phyloP scores from a whole-genome alignment of 2,797 vertebrate species.

The Phrynocephalus vlangalii region DNA sequence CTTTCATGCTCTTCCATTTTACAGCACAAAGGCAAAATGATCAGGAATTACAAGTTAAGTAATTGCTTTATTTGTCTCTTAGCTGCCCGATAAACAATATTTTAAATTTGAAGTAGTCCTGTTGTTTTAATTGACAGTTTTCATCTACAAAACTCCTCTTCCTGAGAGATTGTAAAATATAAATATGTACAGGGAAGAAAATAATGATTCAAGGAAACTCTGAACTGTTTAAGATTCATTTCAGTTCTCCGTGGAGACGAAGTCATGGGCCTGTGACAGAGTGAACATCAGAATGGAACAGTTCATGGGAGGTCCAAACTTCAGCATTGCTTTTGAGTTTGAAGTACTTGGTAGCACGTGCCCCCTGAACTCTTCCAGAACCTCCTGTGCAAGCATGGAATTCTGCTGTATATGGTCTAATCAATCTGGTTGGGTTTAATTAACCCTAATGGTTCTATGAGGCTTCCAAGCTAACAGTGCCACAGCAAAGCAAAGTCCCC shows the following conservation, averaged over 20 bases:
- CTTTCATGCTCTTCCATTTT: no score
- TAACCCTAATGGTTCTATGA: slow-evolving; percentile 75
- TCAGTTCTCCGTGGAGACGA: background rate
- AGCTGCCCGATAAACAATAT: no score
- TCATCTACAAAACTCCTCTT: background rate
- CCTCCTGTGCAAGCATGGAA: background rate
- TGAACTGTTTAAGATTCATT: background rate
- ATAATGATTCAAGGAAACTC: background rate
- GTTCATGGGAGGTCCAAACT: background rate
- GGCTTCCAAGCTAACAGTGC: slow-evolving; percentile 66
- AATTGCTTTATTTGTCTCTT: no score
- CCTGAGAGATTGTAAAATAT: background rate
- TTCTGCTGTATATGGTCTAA: slow-evolving; percentile 62
- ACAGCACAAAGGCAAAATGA: no score
- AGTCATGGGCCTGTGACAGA: background rate
- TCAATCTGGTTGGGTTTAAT: slow-evolving; percentile 73
- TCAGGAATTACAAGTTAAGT: no score
- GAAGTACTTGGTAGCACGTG: background rate
- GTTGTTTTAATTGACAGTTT: no score
- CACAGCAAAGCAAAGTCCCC: slow-evolving; percentile 64
- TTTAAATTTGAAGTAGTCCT: no score
- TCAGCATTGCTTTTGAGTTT: background rate
- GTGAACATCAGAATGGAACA: background rate
- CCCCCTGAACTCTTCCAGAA: background rate
- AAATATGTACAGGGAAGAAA: no score